Evolutionary conservation across 1,140 invertebrate species (phyloP).

Genomic region (Heliconius melpomene): DNA sequence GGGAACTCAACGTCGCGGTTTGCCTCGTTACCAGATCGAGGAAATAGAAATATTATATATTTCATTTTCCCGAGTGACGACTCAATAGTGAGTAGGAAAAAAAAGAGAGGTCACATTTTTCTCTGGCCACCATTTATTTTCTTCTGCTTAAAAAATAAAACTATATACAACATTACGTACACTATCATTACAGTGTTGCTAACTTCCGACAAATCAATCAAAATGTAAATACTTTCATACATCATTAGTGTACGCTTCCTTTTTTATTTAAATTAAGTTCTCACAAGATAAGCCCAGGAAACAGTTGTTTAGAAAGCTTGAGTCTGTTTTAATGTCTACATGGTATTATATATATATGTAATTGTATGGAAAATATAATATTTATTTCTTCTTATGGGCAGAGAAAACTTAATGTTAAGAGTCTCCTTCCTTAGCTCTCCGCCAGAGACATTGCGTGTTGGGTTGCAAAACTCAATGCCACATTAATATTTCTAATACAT

Average conservation of each 20-base stretch:
- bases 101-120: too few species aligned
- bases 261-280: constrained; percentile 18
- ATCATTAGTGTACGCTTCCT: constrained; percentile 10
- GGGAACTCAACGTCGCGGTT: too few species aligned
- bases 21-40: too few species aligned
- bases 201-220: constrained; percentile 16
- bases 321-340: not conserved
- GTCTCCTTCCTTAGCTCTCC: too few species aligned
- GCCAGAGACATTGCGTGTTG: too few species aligned
- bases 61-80: too few species aligned
- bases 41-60: too few species aligned
- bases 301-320: constrained; percentile 38
- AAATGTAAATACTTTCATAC: constrained; percentile 19
- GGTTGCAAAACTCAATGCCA: too few species aligned
- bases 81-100: too few species aligned
- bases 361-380: not conserved
- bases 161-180: not conserved
- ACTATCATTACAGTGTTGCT: not conserved
- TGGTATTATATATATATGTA: not conserved
- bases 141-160: not conserved
- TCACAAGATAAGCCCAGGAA: constrained; percentile 36
- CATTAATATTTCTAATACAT: not conserved
- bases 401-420: too few species aligned
- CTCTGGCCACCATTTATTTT: too few species aligned
- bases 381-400: not conserved